These are phyloP conservation scores for Hydra vulgaris DNA, from an alignment of 30 jellyfish, hydroid and myxozoan genomes.

Conservation along the genomic window DNA sequence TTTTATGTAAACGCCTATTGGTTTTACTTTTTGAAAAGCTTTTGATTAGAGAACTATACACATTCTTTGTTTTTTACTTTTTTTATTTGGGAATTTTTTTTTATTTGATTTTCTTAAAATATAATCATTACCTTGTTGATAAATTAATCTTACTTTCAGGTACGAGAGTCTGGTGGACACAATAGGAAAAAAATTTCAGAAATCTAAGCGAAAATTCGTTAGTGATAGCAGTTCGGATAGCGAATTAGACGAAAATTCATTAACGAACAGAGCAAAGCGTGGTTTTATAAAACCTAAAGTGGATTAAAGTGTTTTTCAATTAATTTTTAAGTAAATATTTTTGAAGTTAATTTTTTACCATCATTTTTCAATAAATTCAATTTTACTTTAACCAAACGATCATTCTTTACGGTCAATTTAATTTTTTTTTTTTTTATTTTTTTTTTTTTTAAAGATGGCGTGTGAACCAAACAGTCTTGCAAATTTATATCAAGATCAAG, in stretches of 20 bases:
- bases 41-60: too few species aligned
- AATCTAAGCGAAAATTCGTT: background rate
- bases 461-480: slow-evolving; percentile 93
- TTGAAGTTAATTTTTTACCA: background rate
- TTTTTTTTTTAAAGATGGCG: slow-evolving; percentile 17
- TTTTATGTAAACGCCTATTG: too few species aligned
- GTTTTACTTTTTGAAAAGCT: too few species aligned
- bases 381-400: background rate
- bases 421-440: background rate
- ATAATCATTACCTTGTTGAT: background rate
- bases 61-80: too few species aligned
- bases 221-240: background rate
- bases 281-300: slow-evolving; percentile 62
- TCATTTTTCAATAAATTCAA: background rate
- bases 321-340: background rate
- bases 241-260: slow-evolving; percentile 25
- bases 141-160: too few species aligned
- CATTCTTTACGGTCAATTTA: background rate
- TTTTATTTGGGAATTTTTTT: too few species aligned
- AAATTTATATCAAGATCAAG: slow-evolving; percentile 87
- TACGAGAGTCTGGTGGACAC: slow-evolving; percentile 28
- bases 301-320: slow-evolving; percentile 16
- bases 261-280: slow-evolving; percentile 37
- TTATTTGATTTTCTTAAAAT: background rate
- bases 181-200: slow-evolving; percentile 18